These are phyloP conservation scores for Xenopus laevis DNA, from an alignment of 2,113 vertebrate species.

Conservation along the genomic window DNA sequence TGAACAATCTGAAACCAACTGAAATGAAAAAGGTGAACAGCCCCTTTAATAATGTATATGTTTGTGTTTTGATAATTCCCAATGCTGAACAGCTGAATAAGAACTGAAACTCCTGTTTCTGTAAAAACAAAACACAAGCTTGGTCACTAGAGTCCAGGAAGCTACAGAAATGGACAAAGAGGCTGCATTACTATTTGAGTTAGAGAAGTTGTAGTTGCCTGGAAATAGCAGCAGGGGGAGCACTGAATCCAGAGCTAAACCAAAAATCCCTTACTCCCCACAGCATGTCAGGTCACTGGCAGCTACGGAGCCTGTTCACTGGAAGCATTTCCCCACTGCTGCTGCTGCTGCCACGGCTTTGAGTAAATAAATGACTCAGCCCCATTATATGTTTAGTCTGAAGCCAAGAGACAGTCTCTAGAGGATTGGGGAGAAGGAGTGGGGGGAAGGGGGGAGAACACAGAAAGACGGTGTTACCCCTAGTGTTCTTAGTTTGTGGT, in stretches of 20 bases:
- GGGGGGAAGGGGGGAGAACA: conserved; percentile 39
- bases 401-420: conserved; percentile 48
- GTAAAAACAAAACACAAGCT: too few relatives aligned
- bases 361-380: conserved; percentile 55
- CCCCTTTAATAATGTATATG: too few relatives aligned
- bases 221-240: conserved; percentile 62
- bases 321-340: conserved; percentile 28
- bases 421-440: conserved; percentile 29
- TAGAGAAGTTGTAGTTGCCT: too few relatives aligned
- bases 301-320: conserved; percentile 17
- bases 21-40: too few relatives aligned
- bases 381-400: conserved; percentile 52
- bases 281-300: conserved; percentile 14
- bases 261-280: not conserved
- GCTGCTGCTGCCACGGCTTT: conserved; percentile 48
- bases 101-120: too few relatives aligned
- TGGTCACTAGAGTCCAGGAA: too few relatives aligned
- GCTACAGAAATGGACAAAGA: too few relatives aligned
- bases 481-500: conserved; percentile 2
- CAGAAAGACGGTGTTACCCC: conserved; percentile 36
- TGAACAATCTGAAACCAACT: too few relatives aligned
- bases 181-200: too few relatives aligned
- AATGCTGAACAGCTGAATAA: too few relatives aligned
- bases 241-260: conserved; percentile 49
- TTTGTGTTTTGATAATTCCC: too few relatives aligned